These are phyloP conservation scores for Macroteleia sp. DNA, from an alignment of 2,888 invertebrate species.

Conservation along the genomic window DNA sequence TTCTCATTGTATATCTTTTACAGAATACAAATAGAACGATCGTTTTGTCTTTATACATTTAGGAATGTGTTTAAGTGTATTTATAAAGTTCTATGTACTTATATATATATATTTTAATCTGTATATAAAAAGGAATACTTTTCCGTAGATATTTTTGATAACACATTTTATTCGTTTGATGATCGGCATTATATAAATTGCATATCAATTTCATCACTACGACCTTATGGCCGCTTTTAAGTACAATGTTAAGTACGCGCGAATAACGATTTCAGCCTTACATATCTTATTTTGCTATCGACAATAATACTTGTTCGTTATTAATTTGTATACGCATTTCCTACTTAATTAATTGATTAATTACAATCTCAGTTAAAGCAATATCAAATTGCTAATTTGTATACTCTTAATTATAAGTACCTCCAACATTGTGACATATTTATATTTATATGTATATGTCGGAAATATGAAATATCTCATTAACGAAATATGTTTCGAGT, in stretches of 20 bases:
- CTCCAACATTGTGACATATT: slow-evolving; percentile 16
- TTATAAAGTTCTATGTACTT: too few relatives aligned
- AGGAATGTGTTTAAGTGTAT: too few relatives aligned
- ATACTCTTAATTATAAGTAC: slow-evolving; percentile 11
- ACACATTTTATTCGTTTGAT: slow-evolving; percentile 34
- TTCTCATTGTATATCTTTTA: too few relatives aligned
- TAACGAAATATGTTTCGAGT: slow-evolving; percentile 45
- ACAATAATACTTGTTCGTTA: slow-evolving; percentile 62
- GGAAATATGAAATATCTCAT: slow-evolving; percentile 76
- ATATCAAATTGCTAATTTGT: slow-evolving; percentile 28
- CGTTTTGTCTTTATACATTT: too few relatives aligned
- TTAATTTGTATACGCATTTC: slow-evolving; percentile 30
- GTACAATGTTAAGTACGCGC: slow-evolving; percentile 62
- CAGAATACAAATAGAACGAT: too few relatives aligned
- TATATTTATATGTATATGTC: background rate
- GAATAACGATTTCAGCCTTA: slow-evolving; percentile 74
- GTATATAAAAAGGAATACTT: slow-evolving; percentile 41
- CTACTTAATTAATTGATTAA: slow-evolving; percentile 29
- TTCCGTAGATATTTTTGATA: slow-evolving; percentile 4
- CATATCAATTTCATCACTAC: slow-evolving; percentile 31
- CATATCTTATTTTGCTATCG: slow-evolving; percentile 71
- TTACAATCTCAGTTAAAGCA: slow-evolving; percentile 37
- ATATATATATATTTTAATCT: too few relatives aligned
- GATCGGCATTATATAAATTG: slow-evolving; percentile 36
- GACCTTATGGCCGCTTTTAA: slow-evolving; percentile 45